phyloP scores from a whole-genome alignment of 2,797 vertebrate species.

The Miichthys miiuy region DNA sequence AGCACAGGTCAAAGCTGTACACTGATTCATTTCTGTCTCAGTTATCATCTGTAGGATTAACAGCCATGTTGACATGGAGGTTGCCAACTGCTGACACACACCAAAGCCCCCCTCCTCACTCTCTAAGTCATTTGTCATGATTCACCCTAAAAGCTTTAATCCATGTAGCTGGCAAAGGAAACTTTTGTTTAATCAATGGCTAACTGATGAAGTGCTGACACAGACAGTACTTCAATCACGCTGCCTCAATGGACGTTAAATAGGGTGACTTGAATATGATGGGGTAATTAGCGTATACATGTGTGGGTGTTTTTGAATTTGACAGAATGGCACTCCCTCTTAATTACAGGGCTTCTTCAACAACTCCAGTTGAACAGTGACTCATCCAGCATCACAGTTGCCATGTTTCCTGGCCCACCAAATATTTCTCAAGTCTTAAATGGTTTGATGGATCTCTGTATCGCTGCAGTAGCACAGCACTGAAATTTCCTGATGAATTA shows the following conservation, averaged over 20 bases:
- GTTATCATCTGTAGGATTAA: slow-evolving; percentile 34
- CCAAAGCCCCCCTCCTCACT: slow-evolving; percentile 5
- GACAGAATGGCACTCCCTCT: slow-evolving; percentile 19
- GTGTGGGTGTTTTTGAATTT: slow-evolving; percentile 30
- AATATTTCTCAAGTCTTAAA: slow-evolving; percentile 29
- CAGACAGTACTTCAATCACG: slow-evolving; percentile 18
- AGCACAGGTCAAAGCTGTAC: slow-evolving; percentile 20
- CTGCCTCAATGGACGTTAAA: slow-evolving; percentile 26
- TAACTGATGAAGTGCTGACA: slow-evolving; percentile 47
- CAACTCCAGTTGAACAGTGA: slow-evolving; percentile 40
- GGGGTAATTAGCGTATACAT: slow-evolving; percentile 32
- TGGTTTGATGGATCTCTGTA: background rate
- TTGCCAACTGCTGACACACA: slow-evolving; percentile 49
- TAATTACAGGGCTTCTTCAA: slow-evolving; percentile 43
- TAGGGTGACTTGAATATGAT: slow-evolving; percentile 18
- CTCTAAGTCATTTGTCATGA: slow-evolving; percentile 39
- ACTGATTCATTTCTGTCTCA: slow-evolving; percentile 34
- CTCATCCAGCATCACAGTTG: slow-evolving; percentile 43
- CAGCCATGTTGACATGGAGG: slow-evolving; percentile 30
- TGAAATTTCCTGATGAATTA: slow-evolving; percentile 18
- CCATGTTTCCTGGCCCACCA: slow-evolving; percentile 17
- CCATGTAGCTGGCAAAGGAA: background rate
- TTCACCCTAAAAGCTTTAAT: slow-evolving; percentile 24
- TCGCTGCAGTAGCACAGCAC: background rate
- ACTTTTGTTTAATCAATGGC: slow-evolving; percentile 32